Evolutionary conservation across 1,140 invertebrate genomes (phyloP), one percentile per base, ranked within the genome.

Genomic region (Papilio polyxenes): DNA sequence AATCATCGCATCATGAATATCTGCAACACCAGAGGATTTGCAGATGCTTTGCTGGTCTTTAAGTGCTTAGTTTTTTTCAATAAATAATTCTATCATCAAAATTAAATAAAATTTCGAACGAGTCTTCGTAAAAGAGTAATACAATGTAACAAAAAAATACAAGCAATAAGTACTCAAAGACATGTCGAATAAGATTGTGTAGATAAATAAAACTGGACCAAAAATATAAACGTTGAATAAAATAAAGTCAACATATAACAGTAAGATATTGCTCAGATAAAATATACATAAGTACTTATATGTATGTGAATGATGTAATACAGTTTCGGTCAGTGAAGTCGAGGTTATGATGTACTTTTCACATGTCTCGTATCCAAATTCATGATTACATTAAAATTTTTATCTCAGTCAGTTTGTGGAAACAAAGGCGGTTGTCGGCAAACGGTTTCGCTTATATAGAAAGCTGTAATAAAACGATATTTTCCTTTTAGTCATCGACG

Each of bases 361-460:
- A 51, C 37, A n/a, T 75, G 74, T 49, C 44, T 56, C 23, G 59
- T 65, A 37, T 62, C 59, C 77, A 80, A 80, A 80, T 62, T 65
- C 77, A 80, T 65, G 77, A 80, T 80, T 65, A 80, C 77, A 80
- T 80, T 80, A 80, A 65, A 80, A 23, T 62, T 62, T 49, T 80
- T 80, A 65, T 80, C 37, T 80, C 40, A 3, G 23, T 17, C 15
- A 62, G 56, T 80, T 80, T 80, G 56, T 65, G 37, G 77, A 65
- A 80, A 80, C 77, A 80, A 78, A 59, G 53, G 76, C 77, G 77
- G 44, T 48, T 40, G 77, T 40, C 37, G 37, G 9, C 17, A 80
- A 80, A 80, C 77, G 77, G 77, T 80, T 80, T 80, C 59, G 77
- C 77, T 80, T 80, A 80, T 80, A 80, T 80, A 80, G 77, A 80